phyloP scores from a whole-genome alignment of 2,113 vertebrate species.

The Platichthys flesus region DNA sequence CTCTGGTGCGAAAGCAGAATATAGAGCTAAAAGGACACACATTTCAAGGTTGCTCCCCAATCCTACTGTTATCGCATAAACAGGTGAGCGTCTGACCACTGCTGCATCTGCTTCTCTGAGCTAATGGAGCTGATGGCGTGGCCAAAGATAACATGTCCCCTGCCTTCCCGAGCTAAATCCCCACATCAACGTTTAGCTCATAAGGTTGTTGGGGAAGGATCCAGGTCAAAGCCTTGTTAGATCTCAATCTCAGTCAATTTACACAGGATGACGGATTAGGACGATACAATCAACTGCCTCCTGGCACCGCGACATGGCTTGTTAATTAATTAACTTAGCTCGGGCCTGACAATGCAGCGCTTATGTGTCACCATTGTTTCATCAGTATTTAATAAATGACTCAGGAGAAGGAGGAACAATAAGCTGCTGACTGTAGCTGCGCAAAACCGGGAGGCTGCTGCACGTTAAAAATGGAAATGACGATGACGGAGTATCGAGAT shows the following conservation, averaged over 20 bases:
- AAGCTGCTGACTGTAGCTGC: constrained; percentile 17
- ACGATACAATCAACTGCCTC: constrained; percentile 79
- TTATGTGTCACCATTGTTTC: constrained; percentile 71
- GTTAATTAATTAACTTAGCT: constrained; percentile 78
- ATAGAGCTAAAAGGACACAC: constrained; percentile 9
- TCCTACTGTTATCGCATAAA: neutral
- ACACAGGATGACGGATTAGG: constrained; percentile 78
- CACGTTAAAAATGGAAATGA: constrained; percentile 24
- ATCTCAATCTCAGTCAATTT: constrained; percentile 82
- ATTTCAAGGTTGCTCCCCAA: constrained; percentile 36
- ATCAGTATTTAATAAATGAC: constrained; percentile 68
- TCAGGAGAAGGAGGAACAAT: constrained; percentile 38
- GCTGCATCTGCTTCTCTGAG: constrained; percentile 21
- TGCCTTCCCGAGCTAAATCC: constrained; percentile 65
- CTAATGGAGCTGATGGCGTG: constrained; percentile 59
- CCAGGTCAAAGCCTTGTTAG: constrained; percentile 79
- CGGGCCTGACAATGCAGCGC: constrained; percentile 62
- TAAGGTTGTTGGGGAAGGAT: constrained; percentile 66
- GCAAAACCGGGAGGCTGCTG: constrained; percentile 18
- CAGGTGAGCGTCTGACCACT: constrained; percentile 11
- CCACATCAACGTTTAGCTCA: constrained; percentile 72
- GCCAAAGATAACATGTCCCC: constrained; percentile 75
- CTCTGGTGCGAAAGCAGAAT: constrained; percentile 4
- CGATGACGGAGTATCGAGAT: constrained; percentile 24
- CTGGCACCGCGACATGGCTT: constrained; percentile 67